phyloP scores from a whole-genome alignment of 2,888 invertebrate species.

The Pollenia angustigena region DNA sequence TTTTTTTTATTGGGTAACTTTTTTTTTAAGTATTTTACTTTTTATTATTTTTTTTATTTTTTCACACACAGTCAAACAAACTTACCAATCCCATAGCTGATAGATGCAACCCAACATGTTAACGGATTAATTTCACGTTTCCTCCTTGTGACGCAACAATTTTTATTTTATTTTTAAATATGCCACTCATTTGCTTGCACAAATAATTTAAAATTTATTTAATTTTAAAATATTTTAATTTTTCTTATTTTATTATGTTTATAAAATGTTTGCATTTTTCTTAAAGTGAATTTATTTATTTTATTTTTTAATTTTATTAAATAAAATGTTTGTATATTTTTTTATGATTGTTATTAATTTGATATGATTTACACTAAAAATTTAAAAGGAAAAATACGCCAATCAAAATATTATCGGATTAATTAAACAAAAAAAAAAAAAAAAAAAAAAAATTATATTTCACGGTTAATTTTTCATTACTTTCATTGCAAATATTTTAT shows the following conservation, averaged over 20 bases:
- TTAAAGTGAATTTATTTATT: neutral
- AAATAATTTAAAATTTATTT: conserved; percentile 22
- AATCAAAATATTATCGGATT: conserved; percentile 2
- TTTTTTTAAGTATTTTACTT: no score
- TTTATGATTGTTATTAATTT: conserved; percentile 35
- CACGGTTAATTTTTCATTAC: conserved; percentile 45
- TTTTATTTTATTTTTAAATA: conserved; percentile 22
- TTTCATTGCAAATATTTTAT: conserved; percentile 22
- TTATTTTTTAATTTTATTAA: conserved; percentile 26
- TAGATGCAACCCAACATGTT: conserved; percentile 87
- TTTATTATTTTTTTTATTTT: conserved; percentile 6
- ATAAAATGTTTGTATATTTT: conserved; percentile 20
- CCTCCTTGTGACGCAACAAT: conserved; percentile 2
- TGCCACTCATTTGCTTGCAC: conserved; percentile 21
- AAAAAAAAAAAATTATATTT: no score
- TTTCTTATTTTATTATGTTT: conserved; percentile 14
- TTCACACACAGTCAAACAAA: conserved; percentile 61
- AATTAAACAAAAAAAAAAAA: conserved; percentile 22
- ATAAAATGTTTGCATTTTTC: conserved; percentile 18
- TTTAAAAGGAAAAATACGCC: neutral
- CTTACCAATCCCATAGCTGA: conserved; percentile 87
- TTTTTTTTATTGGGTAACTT: no score
- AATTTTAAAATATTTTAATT: conserved; percentile 24
- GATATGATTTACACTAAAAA: conserved; percentile 55
- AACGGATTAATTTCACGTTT: conserved; percentile 55